Conservation (phyloP, 2,113 vertebrate species). For the Lophotis ruficrista region DNA sequence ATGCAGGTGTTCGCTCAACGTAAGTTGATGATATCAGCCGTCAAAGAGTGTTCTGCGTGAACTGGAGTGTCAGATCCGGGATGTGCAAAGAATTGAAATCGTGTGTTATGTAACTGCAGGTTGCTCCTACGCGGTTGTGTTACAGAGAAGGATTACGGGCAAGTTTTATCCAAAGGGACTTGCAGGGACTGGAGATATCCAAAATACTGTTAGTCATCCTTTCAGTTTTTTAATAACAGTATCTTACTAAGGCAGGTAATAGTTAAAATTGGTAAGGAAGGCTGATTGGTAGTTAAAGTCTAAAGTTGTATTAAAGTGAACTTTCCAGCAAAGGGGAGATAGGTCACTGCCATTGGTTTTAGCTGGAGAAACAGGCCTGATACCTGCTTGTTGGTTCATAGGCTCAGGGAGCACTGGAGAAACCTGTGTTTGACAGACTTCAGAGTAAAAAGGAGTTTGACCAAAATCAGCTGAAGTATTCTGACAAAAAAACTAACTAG, state of each 20-base stretch:
- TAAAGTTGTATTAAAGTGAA: background rate
- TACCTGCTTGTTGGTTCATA: background rate
- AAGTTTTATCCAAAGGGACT: constrained; percentile 34
- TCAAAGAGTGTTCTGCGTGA: background rate
- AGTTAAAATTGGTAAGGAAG: background rate
- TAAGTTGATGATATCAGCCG: background rate
- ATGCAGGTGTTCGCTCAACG: background rate
- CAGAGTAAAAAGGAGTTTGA: background rate
- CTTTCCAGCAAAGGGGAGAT: background rate
- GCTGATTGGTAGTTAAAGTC: background rate
- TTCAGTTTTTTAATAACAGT: background rate
- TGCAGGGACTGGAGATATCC: background rate
- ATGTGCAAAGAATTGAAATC: background rate
- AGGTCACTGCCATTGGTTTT: background rate
- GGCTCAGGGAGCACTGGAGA: background rate
- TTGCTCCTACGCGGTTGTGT: background rate
- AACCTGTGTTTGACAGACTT: background rate
- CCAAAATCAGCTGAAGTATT: background rate
- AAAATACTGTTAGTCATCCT: background rate
- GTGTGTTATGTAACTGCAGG: background rate
- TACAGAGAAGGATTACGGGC: constrained; percentile 16
- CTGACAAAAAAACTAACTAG: background rate
- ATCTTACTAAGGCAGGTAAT: background rate
- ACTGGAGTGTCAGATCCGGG: background rate
- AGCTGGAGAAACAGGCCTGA: background rate